Evolutionary conservation across 2,888 invertebrate genomes (phyloP).

Genomic region (Plutella xylostella): DNA sequence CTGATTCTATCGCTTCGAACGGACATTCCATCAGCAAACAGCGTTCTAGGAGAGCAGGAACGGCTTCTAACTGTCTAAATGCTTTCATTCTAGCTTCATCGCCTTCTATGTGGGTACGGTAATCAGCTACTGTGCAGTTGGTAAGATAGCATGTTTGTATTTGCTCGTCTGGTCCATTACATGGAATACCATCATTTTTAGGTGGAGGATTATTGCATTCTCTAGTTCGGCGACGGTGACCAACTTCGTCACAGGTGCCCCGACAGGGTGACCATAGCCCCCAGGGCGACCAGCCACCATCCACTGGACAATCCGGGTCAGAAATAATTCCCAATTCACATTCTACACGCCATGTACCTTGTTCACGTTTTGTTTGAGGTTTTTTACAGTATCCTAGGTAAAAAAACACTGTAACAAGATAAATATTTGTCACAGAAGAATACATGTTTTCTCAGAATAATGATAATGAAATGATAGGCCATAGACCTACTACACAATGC

Average conservation of each 20-base stretch:
- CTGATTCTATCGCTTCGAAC: slow-evolving; percentile 48
- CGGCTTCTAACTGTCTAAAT: slow-evolving; percentile 40
- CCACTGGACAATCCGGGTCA: slow-evolving; percentile 51
- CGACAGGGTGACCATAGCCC: slow-evolving; percentile 50
- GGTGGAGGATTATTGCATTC: slow-evolving; percentile 56
- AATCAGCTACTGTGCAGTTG: slow-evolving; percentile 53
- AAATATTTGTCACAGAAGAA: too few species aligned
- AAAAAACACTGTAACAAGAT: too few species aligned
- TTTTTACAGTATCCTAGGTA: slow-evolving; percentile 23
- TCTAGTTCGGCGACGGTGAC: slow-evolving; percentile 43
- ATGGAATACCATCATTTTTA: slow-evolving; percentile 47
- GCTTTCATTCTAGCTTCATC: slow-evolving; percentile 42
- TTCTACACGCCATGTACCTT: slow-evolving; percentile 49
- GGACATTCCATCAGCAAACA: slow-evolving; percentile 56
- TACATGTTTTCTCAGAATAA: too few species aligned
- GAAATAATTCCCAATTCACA: slow-evolving; percentile 48
- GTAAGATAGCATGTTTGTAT: slow-evolving; percentile 44
- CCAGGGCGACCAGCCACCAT: slow-evolving; percentile 65
- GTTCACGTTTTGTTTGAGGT: slow-evolving; percentile 34
- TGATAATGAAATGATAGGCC: too few species aligned
- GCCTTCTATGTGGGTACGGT: slow-evolving; percentile 36
- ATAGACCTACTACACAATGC: too few species aligned
- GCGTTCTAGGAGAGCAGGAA: slow-evolving; percentile 49
- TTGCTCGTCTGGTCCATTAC: slow-evolving; percentile 46
- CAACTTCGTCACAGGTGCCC: slow-evolving; percentile 57